Base-by-base conservation (phyloP, 2,888 invertebrate species). In the Eulithis testata region DNA sequence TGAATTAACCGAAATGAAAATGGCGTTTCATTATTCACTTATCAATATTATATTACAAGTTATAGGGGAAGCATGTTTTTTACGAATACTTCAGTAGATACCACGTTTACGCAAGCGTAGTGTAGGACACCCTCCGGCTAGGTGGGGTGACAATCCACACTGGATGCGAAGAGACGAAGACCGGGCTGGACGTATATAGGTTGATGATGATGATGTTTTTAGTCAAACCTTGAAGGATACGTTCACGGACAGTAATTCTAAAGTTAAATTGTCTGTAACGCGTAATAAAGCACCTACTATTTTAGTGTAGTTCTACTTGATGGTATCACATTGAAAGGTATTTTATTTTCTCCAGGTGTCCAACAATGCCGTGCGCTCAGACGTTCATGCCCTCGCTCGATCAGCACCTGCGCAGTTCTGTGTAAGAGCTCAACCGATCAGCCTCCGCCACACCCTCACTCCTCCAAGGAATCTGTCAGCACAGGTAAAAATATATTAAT, bases 391-490 rank as follows among this genome's bases (percentile, higher is more conserved):
- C 76, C 86, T 0, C 86, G 91, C 40, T 75, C 84, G 36, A 73
- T 93, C 60, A 83, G 79, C 85, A 89, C 89, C 0, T 83, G 88
- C 76, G 76, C 85, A n/a, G 87, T 88, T 60, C 77, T 90, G 52
- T 89, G 89, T 85, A 93, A 93, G 83, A 88, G 89, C 52, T 85
- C 91, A 73, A 87, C 89, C 9, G 92, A 93, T 65, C 92, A 90
- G 82, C 92, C 92, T 21, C 88, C 92, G 21, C 88, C 90, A 21
- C 87, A 86, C 58, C 75, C 83, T 6, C 78, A 80, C 63, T 77
- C 86, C 12, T 78, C 84, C 59, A 91, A 92, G 75, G 91, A 91
- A 21, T 71, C 88, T 62, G 79, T 77, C 68, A 77, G 72, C 69
- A 66, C 85, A 79, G 87, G 89, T 87, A 65, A n/a, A 52, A 21